Base-by-base conservation (phyloP, 2,113 vertebrate species). In the Parus major region DNA sequence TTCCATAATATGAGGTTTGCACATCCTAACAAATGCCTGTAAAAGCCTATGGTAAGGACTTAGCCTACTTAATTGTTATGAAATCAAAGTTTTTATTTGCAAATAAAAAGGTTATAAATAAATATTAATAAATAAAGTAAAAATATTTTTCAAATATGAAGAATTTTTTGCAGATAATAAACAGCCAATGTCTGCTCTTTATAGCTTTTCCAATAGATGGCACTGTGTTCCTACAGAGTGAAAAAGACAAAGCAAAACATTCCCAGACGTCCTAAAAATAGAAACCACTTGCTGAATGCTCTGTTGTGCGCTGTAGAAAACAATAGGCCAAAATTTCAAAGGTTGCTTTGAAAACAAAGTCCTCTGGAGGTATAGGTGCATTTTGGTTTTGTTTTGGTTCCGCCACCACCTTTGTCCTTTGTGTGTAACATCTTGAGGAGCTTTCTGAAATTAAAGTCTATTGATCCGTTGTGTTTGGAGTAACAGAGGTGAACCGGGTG, bases 201-300 rank as follows among this genome's bases (percentile, higher is more conserved):
- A 24, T 33, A 29, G 9, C 21, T 61, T 52, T 69, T 53, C 33
- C 96, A 91, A 27, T 86, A 97, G 97, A 95, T 97, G 97, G 97
- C 89, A 79, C 89, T 96, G 87, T 95, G 73, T 35, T 55, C 73
- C 53, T 82, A 72, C 36, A 44, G 41, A 88, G 72, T 0, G 25
- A 33, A 49, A 22, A 28, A 60, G 24, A 18, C 11, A 5, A 31
- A 21, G 53, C 49, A 65, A 86, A 87, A 65, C 33, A 24, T 71
- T 94, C 72, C 82, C 82, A 80, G 83, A 59, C n/a, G 13, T 69
- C 31, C 93, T 97, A 96, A 97, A 96, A 96, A 94, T 93, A 97
- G 86, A 91, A 89, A 36, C 75, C 20, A 25, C 65, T 94, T 94
- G 82, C 61, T 56, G 73, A 90, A 78, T 49, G 49, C 52, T 92